Base-by-base conservation (phyloP, 92 coral and sea anemone genomes). In the Zoanthus sociatus region DNA sequence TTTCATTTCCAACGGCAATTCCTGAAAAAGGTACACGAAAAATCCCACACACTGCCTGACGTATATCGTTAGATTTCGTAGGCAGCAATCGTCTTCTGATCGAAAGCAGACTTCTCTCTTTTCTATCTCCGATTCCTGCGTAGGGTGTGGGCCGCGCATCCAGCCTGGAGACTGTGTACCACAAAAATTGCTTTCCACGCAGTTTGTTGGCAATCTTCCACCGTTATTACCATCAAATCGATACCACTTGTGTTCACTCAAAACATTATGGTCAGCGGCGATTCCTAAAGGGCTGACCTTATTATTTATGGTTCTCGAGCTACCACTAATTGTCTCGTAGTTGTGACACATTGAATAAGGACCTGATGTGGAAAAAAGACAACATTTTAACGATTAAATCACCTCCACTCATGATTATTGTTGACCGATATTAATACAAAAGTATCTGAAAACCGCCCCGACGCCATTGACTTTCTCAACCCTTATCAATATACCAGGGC, bases 281-380 rank as follows among this genome's bases (percentile, higher is more conserved):
- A 73, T 17, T 42, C 37, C 21, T 78, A 45, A 7, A 60, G 33
- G 54, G 1, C 44, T 78, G 30, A 60, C 21, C 9, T 33, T 37
- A 15, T 8, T 8, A 6, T 12, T 14, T 14, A 61, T 16, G n/a
- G n/a, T 15, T 12, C 84, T 60, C 42, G 84, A 60, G 13, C 21
- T 44, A 26, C 46, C 72, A 18, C 37, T 42, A 14, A 78, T 78
- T 54, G 72, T 30, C 31, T 58, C 26, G 84, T 78, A 61, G 71
- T 78, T 78, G 72, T 58, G 67, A n/a, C 84, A 78, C 84, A 78
- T 78, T 16, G 84, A 78, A 13, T 78, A 78, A 2, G 71, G 84
- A 78, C 84, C 84, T 78, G 56, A 15, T 76, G 42, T 21, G 3
- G 15, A 14, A 8, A 18, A 48, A 5, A 17, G 15, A 9, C 18